Percentiles rank a stretch among this genome's conserved stretches.
These are phyloP conservation scores for Elanus axillaris DNA, from an alignment of 2,113 vertebrate genomes.

Conservation along the genomic window DNA sequence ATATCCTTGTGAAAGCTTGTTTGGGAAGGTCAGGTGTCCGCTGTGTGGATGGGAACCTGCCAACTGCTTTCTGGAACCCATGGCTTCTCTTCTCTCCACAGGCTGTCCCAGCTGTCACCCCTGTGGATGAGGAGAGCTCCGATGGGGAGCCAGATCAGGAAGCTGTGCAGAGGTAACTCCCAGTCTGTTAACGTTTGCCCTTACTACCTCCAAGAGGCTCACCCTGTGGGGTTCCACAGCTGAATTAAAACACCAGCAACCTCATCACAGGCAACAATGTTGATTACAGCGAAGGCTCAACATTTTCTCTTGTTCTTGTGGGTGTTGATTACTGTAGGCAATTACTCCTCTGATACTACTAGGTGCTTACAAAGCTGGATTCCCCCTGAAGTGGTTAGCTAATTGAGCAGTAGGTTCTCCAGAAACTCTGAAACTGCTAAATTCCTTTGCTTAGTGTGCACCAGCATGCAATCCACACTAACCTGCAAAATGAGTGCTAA, in stretches of 20 bases:
- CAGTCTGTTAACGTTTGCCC: slow-evolving; percentile 51
- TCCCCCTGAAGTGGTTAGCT: background rate
- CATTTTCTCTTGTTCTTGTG: background rate
- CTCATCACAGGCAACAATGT: background rate
- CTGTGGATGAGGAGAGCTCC: slow-evolving; percentile 96
- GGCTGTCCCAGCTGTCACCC: slow-evolving; percentile 91
- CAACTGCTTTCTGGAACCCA: background rate
- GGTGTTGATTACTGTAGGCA: background rate
- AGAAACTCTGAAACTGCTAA: slow-evolving; percentile 4
- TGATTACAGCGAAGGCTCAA: background rate
- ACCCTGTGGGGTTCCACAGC: background rate
- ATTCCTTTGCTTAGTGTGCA: slow-evolving; percentile 38
- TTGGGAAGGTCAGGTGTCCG: background rate
- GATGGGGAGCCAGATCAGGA: slow-evolving; percentile 97
- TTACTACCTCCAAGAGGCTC: slow-evolving; percentile 33
- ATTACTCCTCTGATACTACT: background rate
- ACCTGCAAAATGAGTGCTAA: slow-evolving; percentile 5
- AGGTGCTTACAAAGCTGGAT: background rate
- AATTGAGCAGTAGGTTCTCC: background rate
- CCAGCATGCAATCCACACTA: slow-evolving; percentile 53
- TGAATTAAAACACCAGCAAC: background rate
- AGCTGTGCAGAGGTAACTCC: slow-evolving; percentile 94
- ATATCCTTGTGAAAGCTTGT: background rate
- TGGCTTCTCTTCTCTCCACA: slow-evolving; percentile 41
- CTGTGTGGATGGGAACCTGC: accelerated